Base-by-base conservation (phyloP, 2,113 vertebrate genomes). In the Oncorhynchus clarkii region DNA sequence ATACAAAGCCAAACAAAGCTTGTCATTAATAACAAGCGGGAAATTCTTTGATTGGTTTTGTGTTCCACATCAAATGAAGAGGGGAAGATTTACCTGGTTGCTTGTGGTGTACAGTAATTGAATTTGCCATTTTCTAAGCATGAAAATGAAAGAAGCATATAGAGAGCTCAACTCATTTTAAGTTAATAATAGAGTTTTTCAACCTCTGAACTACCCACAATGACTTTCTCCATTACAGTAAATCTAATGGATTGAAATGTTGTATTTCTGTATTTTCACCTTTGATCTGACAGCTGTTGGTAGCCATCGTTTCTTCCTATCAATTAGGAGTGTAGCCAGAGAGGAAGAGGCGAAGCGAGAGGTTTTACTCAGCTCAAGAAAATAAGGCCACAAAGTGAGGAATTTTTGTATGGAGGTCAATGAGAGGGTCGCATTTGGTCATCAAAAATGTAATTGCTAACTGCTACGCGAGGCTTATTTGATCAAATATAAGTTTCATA, bases 11-110 rank as follows among this genome's bases (percentile, higher is more conserved):
- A n/a, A 62, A 62, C n/a, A 62, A 22, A 22, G 59, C n/a, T n/a
- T 8, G n/a, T 74, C 73, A 73, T 70, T 51, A 75, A 57, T 51
- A 75, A 57, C 71, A 73, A 75, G 68, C 70, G 45, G 60, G 60
- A 67, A 64, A 80, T 75, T 73, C 59, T 68, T 77, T 72, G 45
- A 69, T 74, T 72, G 71, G 20, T 45, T 45, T 45, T 57, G 54
- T 57, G 20, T 57, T 57, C 39, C 39, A 45, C 39, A 45, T 45
- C 39, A 45, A 45, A 70, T 22, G 48, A n/a, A 4, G 20, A 45
- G 39, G 14, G 24, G 29, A 2, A 31, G 51, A 26, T 69, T 78
- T 62, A 62, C n/a, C n/a, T 5, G 16, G 29, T 34, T 39, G 31
- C 16, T 20, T 18, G 16, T 20, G 66, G 16, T 68, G 29, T 68